Base-by-base conservation (phyloP, 1,140 invertebrate genomes). In the fruit fly (Drosophila melanogaster) region DNA sequence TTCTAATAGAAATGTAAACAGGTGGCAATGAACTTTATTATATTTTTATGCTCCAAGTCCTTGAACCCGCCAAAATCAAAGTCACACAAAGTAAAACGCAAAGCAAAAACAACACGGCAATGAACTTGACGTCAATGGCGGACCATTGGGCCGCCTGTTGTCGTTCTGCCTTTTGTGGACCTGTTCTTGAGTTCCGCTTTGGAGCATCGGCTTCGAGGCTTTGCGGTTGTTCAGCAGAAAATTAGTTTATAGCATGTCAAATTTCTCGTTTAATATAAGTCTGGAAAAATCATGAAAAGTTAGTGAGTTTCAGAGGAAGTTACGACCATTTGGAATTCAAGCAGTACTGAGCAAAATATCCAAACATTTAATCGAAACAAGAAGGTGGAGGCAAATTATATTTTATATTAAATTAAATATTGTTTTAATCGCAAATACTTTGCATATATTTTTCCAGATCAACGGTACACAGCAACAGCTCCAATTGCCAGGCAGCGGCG, bases 11-110 rank as follows among this genome's bases (percentile, higher is more conserved):
- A 84, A 74, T 84, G 72, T 84, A 79, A 89, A 77, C 84, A 84
- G 72, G 77, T 89, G 84, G 83, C 84, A 89, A 89, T 84, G 84
- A 89, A 89, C 84, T 89, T 84, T 83, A 77, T 80, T 79, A 79
- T 81, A 79, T 81, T 81, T 86, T 72, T 70, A 76, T 78, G 75
- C 66, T 72, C 7, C 54, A 89, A 89, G 80, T 89, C 84, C 84
- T 89, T 89, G 84, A 89, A 89, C 84, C 59, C 79, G 64, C 79
- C 59, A 77, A 70, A 83, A 76, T 59, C 47, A 37, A 70, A 81
- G 72, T 46, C 37, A 57, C 24, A 37, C 19, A 46, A 71, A 51
- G 37, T 71, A 58, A 56, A 64, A 57, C 47, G 15, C 35, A 46
- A 53, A 40, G 15, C 40, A 33, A 49, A 22, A 62, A 33, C 24